A percentile compares a stretch with the other conserved stretches of the same genome.
These are phyloP conservation scores for Tachysurus vachellii DNA, from an alignment of 2,113 vertebrate species.

Conservation along the genomic window DNA sequence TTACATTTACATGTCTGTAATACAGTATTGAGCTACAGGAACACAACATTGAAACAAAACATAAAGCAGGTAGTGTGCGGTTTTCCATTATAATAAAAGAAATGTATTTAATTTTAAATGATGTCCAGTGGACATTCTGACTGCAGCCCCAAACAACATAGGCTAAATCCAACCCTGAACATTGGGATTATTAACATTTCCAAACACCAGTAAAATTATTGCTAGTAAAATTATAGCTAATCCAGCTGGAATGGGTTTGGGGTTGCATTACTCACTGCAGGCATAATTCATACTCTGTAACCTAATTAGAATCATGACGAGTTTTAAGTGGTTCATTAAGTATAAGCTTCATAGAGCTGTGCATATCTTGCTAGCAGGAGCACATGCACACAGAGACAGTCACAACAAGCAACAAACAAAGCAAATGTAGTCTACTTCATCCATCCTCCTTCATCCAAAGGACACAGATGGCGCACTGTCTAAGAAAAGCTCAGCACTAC, in stretches of 20 bases:
- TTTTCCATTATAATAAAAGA: background rate
- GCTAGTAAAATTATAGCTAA: background rate
- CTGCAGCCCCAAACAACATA: background rate
- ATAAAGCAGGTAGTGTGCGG: background rate
- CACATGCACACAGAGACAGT: constrained; percentile 22
- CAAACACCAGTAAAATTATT: background rate
- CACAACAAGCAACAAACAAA: constrained; percentile 17
- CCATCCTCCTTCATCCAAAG: constrained; percentile 18
- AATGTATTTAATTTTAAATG: background rate
- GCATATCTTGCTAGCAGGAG: background rate
- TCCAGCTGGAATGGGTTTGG: background rate
- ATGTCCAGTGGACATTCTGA: background rate
- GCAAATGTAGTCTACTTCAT: constrained; percentile 18
- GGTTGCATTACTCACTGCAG: background rate
- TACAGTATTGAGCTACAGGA: background rate
- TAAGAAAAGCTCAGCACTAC: constrained; percentile 28
- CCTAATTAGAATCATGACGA: constrained; percentile 35
- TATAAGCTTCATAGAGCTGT: constrained; percentile 20
- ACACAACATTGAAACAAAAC: background rate
- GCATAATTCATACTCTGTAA: constrained; percentile 14
- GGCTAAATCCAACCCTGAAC: background rate
- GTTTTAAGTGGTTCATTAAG: constrained; percentile 13
- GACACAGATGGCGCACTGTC: constrained; percentile 46
- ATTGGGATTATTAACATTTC: background rate
- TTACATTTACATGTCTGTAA: background rate